Conservation (phyloP, 2,888 invertebrate species). For the Drosophila pegasa region DNA sequence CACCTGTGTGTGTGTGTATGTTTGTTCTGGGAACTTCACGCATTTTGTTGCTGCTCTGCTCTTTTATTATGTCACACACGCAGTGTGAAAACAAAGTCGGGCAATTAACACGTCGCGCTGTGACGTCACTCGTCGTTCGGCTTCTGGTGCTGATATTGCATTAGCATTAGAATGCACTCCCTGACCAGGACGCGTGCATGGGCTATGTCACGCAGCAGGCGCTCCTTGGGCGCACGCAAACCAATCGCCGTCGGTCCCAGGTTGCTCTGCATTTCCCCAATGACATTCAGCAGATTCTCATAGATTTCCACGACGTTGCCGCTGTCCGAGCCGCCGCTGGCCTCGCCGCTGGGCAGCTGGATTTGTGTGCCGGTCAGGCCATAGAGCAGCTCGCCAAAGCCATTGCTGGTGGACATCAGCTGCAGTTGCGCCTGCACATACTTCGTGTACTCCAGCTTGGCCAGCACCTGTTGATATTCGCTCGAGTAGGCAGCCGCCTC, state of each 20-base stretch:
- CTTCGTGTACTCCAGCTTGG: conserved; percentile 65
- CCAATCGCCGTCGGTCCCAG: conserved; percentile 55
- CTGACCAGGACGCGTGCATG: conserved; percentile 63
- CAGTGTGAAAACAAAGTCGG: conserved; percentile 11
- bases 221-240: conserved; percentile 64
- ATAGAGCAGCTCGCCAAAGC: conserved; percentile 3
- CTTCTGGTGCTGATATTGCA: conserved; percentile 4
- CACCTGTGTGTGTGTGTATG: background rate
- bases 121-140: conserved; percentile 42
- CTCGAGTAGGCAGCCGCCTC: conserved; percentile 44
- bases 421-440: conserved; percentile 65
- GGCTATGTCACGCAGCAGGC: conserved; percentile 60
- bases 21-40: conserved; percentile 25
- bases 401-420: conserved; percentile 40
- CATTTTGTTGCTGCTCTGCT: conserved; percentile 13
- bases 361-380: background rate
- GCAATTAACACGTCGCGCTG: conserved; percentile 35
- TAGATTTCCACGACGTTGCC: conserved; percentile 44
- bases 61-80: conserved; percentile 42
- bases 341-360: conserved; percentile 12
- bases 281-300: conserved; percentile 42
- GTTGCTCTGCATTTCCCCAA: conserved; percentile 49
- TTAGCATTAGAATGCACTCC: conserved; percentile 54
- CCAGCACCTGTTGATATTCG: conserved; percentile 66
- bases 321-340: background rate